Evolutionary conservation across 35 echinoderm and acorn worm species (phyloP), one percentile per base, ranked within the genome.

Genomic region (Ophiothrix spiculata): DNA sequence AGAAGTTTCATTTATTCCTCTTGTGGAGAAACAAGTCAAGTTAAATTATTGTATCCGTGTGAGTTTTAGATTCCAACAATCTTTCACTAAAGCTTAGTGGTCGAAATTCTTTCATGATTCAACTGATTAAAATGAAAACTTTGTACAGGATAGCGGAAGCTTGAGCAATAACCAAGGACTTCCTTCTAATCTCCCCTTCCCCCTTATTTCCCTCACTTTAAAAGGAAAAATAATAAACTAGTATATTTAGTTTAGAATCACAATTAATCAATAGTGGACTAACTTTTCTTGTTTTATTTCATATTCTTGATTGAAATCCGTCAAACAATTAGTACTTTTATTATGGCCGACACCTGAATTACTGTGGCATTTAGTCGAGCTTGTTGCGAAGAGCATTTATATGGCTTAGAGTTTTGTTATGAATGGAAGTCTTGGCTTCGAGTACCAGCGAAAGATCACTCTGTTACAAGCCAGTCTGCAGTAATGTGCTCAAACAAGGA

Each of bases 71-170:
- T 69, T 69, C 60, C 10, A 69, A 69, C 8, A n/a, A 69, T 69
- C 60, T 69, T 69, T 69, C 60, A 69, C 23, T 69, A 28, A n/a
- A 69, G 60, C 3, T 69, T 69, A 69, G 60, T 69, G 60, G 60
- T 69, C 60, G 60, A 69, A 69, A n/a, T 69, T n/a, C 17, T 69
- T 69, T 69, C 60, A 69, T 69, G 60, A 69, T 69, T 69, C 60
- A 69, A 69, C 60, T 69, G 60, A 69, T 69, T 69, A 69, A 69
- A 69, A 1, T 25, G 17, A 69, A 69, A 69, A 69, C 60, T 69
- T 69, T 69, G 25, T 25, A 69, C 60, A 69, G 60, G 60, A 69
- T 69, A 69, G 60, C 60, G 60, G 60, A 69, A 69, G 60, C 60
- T 69, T 69, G 29, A 6, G 6, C 23, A 69, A 69, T 69, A 69